Base-by-base conservation (phyloP, 2,113 vertebrate genomes). In the Rynchops niger region DNA sequence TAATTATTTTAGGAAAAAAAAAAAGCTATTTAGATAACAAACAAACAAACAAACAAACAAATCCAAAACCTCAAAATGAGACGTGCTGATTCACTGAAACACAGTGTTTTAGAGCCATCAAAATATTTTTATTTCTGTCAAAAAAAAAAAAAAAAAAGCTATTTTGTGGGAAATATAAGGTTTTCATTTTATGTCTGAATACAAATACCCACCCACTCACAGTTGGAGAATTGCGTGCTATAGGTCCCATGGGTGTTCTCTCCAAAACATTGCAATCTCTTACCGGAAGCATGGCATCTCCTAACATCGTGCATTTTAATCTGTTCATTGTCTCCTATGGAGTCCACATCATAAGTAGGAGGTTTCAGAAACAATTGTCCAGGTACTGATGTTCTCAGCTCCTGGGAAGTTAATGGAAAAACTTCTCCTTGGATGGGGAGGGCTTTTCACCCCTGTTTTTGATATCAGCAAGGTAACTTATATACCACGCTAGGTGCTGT, bases 51-150 rank as follows among this genome's bases (percentile, higher is more conserved):
- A 56, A 53, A 56, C 30, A 56, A 26, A 34, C 12, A 25, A 56
- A 3, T 6, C 2, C 6, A 15, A 43, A 61, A 23, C 9, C 11
- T 38, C 30, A 21, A 59, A 58, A 43, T 42, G 19, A 69, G 43
- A 67, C 22, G 7, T 61, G n/a, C 36, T 76, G 56, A 76, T 82
- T 96, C 70, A 72, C 38, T 26, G 59, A 84, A 67, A 59, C 0
- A 1, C 9, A 61, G 13, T 25, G 30, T 61, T 93, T 85, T 36
- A 52, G 56, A 72, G 69, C 40, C 52, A 78, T 82, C 56, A 90
- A 91, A 89, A 94, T 91, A 91, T 89, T 96, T 92, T 84, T 90
- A 20, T 76, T 96, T 96, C 55, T 74, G 42, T 79, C n/a, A 70
- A 69, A 82, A 93, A 76, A 32, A 53, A 70, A 69, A 82, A 93